Conservation (phyloP, 2,113 vertebrate species). For the Antigone vipio region DNA sequence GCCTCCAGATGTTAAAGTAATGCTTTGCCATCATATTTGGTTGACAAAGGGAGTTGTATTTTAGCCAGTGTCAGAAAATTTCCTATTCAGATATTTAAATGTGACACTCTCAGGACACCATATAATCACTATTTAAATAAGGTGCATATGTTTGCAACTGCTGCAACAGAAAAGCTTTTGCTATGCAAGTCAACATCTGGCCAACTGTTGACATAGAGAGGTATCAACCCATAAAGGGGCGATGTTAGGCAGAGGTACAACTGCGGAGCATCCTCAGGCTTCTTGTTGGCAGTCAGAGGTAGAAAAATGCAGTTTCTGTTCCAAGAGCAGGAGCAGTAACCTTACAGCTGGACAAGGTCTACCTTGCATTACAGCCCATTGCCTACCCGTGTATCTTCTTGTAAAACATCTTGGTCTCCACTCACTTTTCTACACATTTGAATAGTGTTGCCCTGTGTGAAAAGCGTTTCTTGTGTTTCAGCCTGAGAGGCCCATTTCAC, state of each 20-base stretch:
- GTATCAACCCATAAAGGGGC: not conserved
- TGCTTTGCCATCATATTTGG: not conserved
- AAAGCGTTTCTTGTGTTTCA: not conserved
- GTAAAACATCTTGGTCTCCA: not conserved
- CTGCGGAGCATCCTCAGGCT: not conserved
- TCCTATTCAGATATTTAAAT: not conserved
- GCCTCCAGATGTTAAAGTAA: not conserved
- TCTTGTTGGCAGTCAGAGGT: not conserved
- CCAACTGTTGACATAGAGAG: not conserved
- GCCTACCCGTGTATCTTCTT: not conserved
- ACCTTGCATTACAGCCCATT: not conserved
- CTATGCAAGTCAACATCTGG: not conserved
- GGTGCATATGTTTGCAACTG: rapidly evolving
- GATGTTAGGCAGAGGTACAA: not conserved
- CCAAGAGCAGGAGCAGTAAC: not conserved
- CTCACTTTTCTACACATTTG: not conserved
- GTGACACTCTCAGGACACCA: not conserved
- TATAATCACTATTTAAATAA: not conserved
- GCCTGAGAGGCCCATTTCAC: not conserved
- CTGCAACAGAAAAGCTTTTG: not conserved
- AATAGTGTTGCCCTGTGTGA: not conserved
- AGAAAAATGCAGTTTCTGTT: not conserved
- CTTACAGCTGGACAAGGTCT: not conserved
- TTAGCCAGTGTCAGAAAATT: not conserved
- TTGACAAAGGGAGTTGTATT: not conserved